Evolutionary conservation across 1,140 invertebrate genomes (phyloP).

Genomic region (Psilanteris sp.): DNA sequence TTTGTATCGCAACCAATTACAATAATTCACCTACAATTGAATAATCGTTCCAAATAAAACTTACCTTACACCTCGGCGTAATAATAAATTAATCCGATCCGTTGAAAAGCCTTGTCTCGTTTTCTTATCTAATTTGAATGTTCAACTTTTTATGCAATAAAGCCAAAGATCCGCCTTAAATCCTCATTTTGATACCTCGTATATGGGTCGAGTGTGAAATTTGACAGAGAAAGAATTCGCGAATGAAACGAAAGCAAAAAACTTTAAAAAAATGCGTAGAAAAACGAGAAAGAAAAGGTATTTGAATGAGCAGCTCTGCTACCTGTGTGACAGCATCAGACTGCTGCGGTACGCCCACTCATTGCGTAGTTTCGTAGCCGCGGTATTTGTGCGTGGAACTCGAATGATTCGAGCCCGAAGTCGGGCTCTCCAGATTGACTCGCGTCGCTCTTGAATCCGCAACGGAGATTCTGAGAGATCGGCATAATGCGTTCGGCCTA

Average conservation of each 20-base stretch:
- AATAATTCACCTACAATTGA: no score
- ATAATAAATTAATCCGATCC: no score
- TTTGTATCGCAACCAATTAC: no score
- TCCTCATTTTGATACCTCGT: conserved; percentile 5
- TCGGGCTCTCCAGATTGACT: conserved; percentile 8
- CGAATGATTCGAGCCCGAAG: conserved; percentile 7
- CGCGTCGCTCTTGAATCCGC: conserved; percentile 34
- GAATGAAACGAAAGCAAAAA: background rate
- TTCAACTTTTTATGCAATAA: conserved; percentile 22
- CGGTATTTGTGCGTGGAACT: conserved; percentile 43
- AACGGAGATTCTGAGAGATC: conserved; percentile 40
- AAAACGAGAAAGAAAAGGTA: conserved; percentile 1
- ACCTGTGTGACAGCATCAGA: conserved; percentile 56
- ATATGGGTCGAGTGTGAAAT: conserved; percentile 30
- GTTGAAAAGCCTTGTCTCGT: conserved; percentile 6
- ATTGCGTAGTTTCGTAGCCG: conserved; percentile 29
- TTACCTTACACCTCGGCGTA: no score
- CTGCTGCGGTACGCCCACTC: conserved; percentile 32
- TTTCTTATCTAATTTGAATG: conserved; percentile 17
- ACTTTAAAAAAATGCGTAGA: background rate
- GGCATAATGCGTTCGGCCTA: conserved; percentile 34
- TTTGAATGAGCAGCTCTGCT: conserved; percentile 31
- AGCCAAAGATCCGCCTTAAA: conserved; percentile 8
- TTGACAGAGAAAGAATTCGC: conserved; percentile 11
- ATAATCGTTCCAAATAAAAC: no score